Evolutionary conservation across 2,888 invertebrate genomes (phyloP).

Genomic region (Parelbella ahira): DNA sequence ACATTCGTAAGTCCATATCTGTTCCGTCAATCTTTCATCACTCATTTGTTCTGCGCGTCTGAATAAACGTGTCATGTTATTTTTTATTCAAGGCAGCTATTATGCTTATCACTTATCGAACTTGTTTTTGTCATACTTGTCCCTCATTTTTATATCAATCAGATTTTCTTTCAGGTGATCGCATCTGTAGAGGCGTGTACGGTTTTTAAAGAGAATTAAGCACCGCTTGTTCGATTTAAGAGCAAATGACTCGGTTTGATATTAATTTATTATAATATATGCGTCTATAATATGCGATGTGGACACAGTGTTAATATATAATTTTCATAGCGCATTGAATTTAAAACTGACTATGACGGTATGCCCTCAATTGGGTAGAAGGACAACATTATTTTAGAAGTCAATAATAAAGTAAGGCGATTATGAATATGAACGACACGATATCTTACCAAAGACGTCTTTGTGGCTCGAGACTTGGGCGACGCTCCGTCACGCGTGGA

Average conservation of each 20-base stretch:
- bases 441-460: constrained; percentile 8
- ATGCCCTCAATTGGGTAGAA: constrained; percentile 1
- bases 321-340: too few relatives aligned
- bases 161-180: constrained; percentile 1
- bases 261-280: too few relatives aligned
- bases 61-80: constrained; percentile 35
- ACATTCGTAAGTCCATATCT: constrained; percentile 29
- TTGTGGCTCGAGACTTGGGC: constrained; percentile 16
- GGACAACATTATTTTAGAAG: not conserved
- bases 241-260: too few relatives aligned
- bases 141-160: constrained; percentile 18
- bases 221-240: not conserved
- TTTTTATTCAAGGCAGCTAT: constrained; percentile 32
- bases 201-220: not conserved
- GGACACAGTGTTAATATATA: too few relatives aligned
- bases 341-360: not conserved
- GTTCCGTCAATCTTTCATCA: constrained; percentile 38
- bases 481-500: constrained; percentile 33
- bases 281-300: too few relatives aligned
- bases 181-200: not conserved
- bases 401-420: too few relatives aligned
- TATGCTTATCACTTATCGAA: constrained; percentile 36
- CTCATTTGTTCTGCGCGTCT: constrained; percentile 36
- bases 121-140: constrained; percentile 30
- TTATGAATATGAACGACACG: constrained; percentile 3